Percentiles rank a stretch among this genome's conserved stretches.
phyloP scores from a whole-genome alignment of 2,888 invertebrate genomes.

The Craniophora ligustri region DNA sequence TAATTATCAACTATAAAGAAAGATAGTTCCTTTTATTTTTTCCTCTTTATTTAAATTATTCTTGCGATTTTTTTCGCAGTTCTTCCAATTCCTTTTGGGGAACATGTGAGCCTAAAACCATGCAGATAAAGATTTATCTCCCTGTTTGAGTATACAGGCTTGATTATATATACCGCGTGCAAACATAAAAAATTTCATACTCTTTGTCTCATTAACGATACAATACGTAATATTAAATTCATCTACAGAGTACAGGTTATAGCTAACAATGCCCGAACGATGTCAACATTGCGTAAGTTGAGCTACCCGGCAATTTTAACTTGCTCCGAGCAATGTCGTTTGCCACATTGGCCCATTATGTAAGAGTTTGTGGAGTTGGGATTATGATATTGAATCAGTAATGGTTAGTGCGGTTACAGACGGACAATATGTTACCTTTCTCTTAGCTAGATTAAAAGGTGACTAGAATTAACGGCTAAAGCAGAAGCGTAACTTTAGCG shows the following conservation, averaged over 20 bases:
- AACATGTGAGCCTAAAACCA: too few species aligned
- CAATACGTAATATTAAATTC: constrained; percentile 15
- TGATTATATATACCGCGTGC: not conserved
- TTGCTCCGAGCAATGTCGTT: not conserved
- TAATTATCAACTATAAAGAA: too few species aligned
- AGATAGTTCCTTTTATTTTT: too few species aligned
- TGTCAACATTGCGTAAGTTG: constrained; percentile 16
- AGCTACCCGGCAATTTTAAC: constrained; percentile 7
- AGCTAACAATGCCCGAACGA: constrained; percentile 16
- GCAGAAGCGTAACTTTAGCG: too few species aligned
- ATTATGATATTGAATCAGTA: not conserved
- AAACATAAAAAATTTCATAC: not conserved
- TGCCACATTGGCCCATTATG: not conserved
- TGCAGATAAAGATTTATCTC: too few species aligned
- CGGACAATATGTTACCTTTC: too few species aligned
- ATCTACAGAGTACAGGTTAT: not conserved
- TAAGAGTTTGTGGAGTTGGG: not conserved
- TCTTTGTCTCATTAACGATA: constrained; percentile 15
- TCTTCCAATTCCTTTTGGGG: too few species aligned
- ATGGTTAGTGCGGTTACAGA: not conserved
- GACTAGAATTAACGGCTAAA: too few species aligned
- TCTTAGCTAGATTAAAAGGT: too few species aligned
- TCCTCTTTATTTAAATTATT: too few species aligned
- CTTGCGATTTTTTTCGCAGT: too few species aligned
- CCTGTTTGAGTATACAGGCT: not conserved